phyloP scores from a whole-genome alignment of 2,113 vertebrate species.

The Albula glossodonta region DNA sequence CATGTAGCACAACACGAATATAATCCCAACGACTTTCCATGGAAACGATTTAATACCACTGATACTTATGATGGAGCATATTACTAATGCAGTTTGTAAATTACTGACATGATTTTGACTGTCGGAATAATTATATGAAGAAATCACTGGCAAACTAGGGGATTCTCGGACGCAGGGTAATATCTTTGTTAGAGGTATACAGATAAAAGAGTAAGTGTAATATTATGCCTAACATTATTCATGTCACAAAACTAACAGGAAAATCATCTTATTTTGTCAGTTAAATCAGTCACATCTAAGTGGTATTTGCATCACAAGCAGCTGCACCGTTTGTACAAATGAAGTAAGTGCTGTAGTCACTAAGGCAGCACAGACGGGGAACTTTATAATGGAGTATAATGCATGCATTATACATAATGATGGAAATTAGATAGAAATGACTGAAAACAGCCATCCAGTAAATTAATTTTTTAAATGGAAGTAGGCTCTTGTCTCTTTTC shows the following conservation, averaged over 20 bases:
- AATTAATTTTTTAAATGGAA: background rate
- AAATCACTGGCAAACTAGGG: background rate
- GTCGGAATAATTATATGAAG: background rate
- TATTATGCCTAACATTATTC: background rate
- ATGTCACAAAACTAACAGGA: background rate
- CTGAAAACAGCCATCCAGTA: slow-evolving; percentile 32
- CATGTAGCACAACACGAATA: background rate
- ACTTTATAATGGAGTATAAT: slow-evolving; percentile 50
- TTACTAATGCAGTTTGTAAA: background rate
- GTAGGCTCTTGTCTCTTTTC: background rate
- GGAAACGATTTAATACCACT: background rate
- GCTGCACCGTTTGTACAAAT: background rate
- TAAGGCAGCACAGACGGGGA: background rate
- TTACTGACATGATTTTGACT: background rate
- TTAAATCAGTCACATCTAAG: background rate
- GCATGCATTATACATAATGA: slow-evolving; percentile 30
- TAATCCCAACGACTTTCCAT: background rate
- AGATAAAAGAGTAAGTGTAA: background rate
- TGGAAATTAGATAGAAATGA: slow-evolving; percentile 51
- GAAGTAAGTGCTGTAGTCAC: background rate
- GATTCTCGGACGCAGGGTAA: background rate
- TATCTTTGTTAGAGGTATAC: background rate
- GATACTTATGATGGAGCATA: no score
- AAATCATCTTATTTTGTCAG: background rate
- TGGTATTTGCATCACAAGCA: background rate